These are phyloP conservation scores for Amblyraja radiata DNA, from an alignment of 2,797 vertebrate genomes.

Conservation along the genomic window DNA sequence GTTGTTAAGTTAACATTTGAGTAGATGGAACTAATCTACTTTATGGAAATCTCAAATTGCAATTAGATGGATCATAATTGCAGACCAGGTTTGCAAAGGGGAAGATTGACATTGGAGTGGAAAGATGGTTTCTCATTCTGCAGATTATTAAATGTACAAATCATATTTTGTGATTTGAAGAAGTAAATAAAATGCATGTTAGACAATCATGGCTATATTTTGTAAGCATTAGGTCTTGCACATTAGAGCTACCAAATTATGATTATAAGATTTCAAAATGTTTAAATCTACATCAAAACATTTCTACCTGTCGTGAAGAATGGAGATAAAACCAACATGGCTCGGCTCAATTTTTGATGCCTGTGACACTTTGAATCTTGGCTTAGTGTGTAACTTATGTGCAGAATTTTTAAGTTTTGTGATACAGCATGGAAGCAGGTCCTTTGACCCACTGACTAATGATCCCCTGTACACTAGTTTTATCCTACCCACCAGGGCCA, in stretches of 20 bases:
- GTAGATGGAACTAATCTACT: neutral
- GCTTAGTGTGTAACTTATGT: neutral
- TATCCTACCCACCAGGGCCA: too few relatives aligned
- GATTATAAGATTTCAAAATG: neutral
- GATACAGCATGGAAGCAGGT: too few relatives aligned
- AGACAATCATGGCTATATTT: neutral
- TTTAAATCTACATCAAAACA: too few relatives aligned
- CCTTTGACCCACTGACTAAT: too few relatives aligned
- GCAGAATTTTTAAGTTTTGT: neutral
- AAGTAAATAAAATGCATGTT: neutral
- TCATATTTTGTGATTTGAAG: neutral
- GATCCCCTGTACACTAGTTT: too few relatives aligned
- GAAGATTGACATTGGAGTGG: neutral
- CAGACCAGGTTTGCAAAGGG: too few relatives aligned
- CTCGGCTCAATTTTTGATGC: neutral
- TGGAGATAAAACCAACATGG: too few relatives aligned
- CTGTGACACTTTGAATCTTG: neutral
- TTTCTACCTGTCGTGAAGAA: too few relatives aligned
- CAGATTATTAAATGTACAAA: neutral
- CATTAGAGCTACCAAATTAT: neutral
- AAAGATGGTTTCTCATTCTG: neutral
- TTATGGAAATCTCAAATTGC: neutral
- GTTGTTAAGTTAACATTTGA: neutral
- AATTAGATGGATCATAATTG: neutral
- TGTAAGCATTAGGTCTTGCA: neutral